Evolutionary conservation across 2,797 vertebrate species (phyloP).

Genomic region (Scleropages formosus): DNA sequence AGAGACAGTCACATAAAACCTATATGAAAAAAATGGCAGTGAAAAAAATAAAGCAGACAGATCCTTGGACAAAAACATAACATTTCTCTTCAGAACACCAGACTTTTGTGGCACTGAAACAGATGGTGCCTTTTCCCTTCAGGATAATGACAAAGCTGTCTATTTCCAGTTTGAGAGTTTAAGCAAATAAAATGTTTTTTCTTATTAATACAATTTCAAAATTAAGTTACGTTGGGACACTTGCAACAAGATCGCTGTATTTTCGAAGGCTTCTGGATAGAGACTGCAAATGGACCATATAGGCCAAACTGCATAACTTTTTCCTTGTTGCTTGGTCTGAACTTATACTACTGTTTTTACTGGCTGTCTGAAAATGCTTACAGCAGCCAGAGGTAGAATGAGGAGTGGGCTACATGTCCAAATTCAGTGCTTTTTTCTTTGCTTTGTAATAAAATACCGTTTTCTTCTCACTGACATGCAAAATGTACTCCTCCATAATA

Average conservation of each 20-base stretch:
- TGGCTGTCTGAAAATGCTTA: constrained; percentile 10
- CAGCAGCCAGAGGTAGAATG: constrained; percentile 9
- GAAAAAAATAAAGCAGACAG: neutral
- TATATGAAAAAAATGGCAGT: neutral
- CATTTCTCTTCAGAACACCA: neutral
- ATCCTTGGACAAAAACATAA: constrained; percentile 9
- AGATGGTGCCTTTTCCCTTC: neutral
- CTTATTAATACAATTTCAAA: neutral
- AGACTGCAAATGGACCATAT: neutral
- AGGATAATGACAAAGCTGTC: neutral
- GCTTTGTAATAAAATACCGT: neutral
- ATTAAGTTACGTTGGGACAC: neutral
- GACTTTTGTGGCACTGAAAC: neutral
- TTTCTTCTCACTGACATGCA: constrained; percentile 18
- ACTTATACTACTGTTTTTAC: constrained; percentile 29
- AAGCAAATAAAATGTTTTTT: constrained; percentile 1
- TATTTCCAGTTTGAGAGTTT: neutral
- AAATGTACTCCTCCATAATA: constrained; percentile 7
- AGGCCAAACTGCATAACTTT: neutral
- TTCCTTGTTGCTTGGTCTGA: constrained; percentile 24
- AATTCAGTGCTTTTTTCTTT: constrained; percentile 16
- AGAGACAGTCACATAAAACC: neutral
- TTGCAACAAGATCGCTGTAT: neutral
- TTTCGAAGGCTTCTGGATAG: constrained; percentile 7
- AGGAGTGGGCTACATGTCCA: constrained; percentile 12